Evolutionary conservation across 1,140 invertebrate species (phyloP).

Genomic region (Chionoecetes opilio): DNA sequence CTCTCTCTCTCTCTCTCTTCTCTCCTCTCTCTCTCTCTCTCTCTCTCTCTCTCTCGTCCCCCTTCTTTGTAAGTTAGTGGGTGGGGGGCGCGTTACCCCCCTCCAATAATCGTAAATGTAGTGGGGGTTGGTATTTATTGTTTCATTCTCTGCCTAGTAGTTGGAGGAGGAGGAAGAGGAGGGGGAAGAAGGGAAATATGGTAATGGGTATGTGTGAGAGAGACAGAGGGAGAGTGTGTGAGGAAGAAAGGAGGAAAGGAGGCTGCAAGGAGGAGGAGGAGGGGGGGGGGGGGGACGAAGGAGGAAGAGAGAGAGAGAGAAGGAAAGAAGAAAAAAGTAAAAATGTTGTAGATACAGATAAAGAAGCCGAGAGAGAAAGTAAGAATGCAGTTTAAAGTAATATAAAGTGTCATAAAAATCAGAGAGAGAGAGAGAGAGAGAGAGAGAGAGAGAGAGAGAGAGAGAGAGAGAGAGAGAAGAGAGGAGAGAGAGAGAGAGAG

Average conservation of each 20-base stretch:
- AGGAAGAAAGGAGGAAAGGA: background rate
- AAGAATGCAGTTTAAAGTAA: background rate
- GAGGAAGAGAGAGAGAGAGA: background rate
- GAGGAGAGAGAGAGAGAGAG: slow-evolving; percentile 16
- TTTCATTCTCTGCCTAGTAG: slow-evolving; percentile 28
- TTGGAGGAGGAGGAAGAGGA: slow-evolving; percentile 5
- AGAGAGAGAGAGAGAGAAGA: slow-evolving; percentile 3
- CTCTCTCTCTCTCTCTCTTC: slow-evolving; percentile 60
- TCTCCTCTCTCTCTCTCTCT: slow-evolving; percentile 51
- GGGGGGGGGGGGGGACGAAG: background rate
- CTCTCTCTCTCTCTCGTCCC: slow-evolving; percentile 1
- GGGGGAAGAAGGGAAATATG: slow-evolving; percentile 27
- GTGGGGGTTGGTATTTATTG: slow-evolving; percentile 16
- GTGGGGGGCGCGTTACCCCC: background rate
- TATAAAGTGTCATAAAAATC: background rate
- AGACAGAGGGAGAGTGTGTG: slow-evolving; percentile 14
- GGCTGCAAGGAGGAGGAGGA: background rate
- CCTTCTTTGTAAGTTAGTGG: slow-evolving; percentile 1
- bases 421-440: too few relatives aligned
- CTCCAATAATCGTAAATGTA: slow-evolving; percentile 30
- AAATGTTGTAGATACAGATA: background rate
- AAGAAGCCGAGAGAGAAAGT: too few relatives aligned
- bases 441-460: slow-evolving; percentile 14
- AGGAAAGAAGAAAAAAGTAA: background rate
- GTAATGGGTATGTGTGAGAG: slow-evolving; percentile 9